Evolutionary conservation across 2,888 invertebrate species (phyloP), one percentile per base, ranked within the genome.

Genomic region (Harmothoe impar): DNA sequence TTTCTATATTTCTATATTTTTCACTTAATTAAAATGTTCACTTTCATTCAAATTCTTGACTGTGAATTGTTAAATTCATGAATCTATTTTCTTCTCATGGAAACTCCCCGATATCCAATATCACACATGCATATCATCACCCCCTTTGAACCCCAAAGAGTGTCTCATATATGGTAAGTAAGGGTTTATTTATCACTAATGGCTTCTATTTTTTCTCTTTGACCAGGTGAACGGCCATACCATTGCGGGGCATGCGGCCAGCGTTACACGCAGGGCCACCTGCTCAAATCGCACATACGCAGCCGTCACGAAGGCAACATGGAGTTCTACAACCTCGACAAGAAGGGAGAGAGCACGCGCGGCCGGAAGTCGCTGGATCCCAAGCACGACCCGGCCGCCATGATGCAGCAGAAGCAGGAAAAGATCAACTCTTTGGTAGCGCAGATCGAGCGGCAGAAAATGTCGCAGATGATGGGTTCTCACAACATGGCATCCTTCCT

Each of bases 191-290:
- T 5, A 20, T 17, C 17, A 31, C 25, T 31, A 77, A 77, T 29
- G 17, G n/a, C 3, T 25, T 77, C 77, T 77, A 5, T 77, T 20
- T 33, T 33, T 43, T 35, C 17, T 78, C 0, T 56, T 23, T 29
- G 91, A 93, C 10, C 93, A 95, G 95, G 95, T 84, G 95, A 95
- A 91, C 92, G 95, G 25, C 96, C 96, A 5, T 96, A 96, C 92
- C 95, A 95, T 90, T 96, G 95, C 92, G 95, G 95, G 68, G 95
- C 94, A 0, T 96, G 96, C 93, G 96, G 96, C 10, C 95, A 95
- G 72, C 94, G 95, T 92, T 96, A 95, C 93, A 96, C 95, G 91
- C 96, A 96, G 91, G 95, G 96, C 90, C 95, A 95, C 92, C 95
- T 95, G 91, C 94, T 96, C 43, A 96, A 96, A 93, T 94, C 95